Conservation (phyloP, 1,140 invertebrate genomes). For the Portunus trituberculatus region DNA sequence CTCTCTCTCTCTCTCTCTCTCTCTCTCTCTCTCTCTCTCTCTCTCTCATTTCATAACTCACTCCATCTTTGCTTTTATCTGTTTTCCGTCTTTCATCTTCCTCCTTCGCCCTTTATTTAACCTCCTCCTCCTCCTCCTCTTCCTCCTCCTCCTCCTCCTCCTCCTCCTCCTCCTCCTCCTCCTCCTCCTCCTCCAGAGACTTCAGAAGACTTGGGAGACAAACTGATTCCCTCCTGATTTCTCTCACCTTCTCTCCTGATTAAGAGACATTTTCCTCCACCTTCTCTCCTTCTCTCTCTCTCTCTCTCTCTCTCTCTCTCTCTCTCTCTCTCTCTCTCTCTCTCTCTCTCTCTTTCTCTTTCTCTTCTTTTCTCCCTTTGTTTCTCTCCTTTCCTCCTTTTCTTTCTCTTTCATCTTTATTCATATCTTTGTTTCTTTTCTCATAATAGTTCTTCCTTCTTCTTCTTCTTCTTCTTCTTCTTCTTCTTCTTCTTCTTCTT, state of each 20-base stretch:
- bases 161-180: not conserved
- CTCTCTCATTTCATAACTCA: not conserved
- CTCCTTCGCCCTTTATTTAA: too few relatives aligned
- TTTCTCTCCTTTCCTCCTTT: too few relatives aligned
- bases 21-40: not conserved
- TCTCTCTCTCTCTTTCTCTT: not conserved
- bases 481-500: too few relatives aligned
- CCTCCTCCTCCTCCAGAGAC: not conserved
- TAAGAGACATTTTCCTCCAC: not conserved
- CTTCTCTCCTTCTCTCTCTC: not conserved
- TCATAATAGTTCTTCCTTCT: too few relatives aligned
- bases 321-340: not conserved
- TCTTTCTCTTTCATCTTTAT: not conserved
- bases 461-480: not conserved
- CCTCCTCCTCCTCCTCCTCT: not conserved
- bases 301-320: not conserved
- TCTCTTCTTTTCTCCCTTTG: not conserved
- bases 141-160: not conserved
- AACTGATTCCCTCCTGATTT: too few relatives aligned
- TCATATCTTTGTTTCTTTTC: too few relatives aligned
- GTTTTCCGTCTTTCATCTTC: not conserved
- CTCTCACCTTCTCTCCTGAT: not conserved
- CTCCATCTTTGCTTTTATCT: not conserved
- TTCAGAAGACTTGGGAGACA: not conserved
- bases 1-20: not conserved